Base-by-base conservation (phyloP, 2,113 vertebrate species). In the Pardalotus punctatus region DNA sequence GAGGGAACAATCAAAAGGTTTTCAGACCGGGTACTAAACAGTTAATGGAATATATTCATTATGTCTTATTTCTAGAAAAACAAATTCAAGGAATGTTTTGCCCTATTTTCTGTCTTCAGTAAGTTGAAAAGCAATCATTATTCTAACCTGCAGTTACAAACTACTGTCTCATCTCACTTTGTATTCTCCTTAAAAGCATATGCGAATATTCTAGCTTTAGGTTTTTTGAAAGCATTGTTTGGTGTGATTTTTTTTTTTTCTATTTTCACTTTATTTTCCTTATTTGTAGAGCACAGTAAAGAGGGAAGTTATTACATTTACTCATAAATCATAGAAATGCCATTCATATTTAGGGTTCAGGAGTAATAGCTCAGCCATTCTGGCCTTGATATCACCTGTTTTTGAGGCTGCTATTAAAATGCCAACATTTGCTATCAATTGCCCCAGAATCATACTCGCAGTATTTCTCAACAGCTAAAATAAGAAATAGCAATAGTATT, bases 41-140 rank as follows among this genome's bases (percentile, higher is more conserved):
- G 43, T 90, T 96, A 96, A 96, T 96, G 17, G 18, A 45, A 64
- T 70, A 12, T 28, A 70, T 90, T 87, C 10, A 76, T 66, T 51
- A 65, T 76, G 9, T 67, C 73, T 90, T 88, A 91, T 81, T 95
- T 93, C 80, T 85, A 27, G 81, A 65, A 93, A 96, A 86, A 74
- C 6, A 77, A 84, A 45, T 86, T 87, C 23, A 51, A 54, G 66
- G 54, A 29, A 77, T 72, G 11, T 89, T 94, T 77, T 90, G 25
- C 27, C 47, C 21, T 56, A 40, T 71, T 60, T 4, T 35, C 70
- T 48, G 28, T 76, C 22, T 76, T 86, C 29, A 51, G 65, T 42
- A 88, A 60, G 22, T 71, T 81, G 40, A 92, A 88, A 53, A 88
- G 78, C 43, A 84, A 38, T 67, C 72, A 61, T 56, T 91, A 43